A percentile compares a stretch with the other conserved stretches of the same genome.
These are phyloP conservation scores for Patella depressa DNA, from an alignment of 2,888 invertebrate species.

Conservation along the genomic window DNA sequence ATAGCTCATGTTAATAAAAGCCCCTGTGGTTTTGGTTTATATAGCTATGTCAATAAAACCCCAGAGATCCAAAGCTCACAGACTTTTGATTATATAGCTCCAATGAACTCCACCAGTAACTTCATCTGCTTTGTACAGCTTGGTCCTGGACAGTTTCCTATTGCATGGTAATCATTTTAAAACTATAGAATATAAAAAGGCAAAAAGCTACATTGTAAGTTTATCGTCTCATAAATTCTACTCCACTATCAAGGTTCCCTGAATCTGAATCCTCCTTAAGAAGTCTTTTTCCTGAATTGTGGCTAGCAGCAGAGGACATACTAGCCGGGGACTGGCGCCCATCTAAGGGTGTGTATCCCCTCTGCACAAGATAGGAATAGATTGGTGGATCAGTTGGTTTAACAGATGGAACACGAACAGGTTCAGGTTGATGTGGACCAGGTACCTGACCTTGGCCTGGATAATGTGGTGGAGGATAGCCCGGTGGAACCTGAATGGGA, in stretches of 20 bases:
- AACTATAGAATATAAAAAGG: too few relatives aligned
- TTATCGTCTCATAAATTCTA: slow-evolving; percentile 26
- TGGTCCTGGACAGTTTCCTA: too few relatives aligned
- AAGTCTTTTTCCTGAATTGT: slow-evolving; percentile 35
- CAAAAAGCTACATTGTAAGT: not conserved
- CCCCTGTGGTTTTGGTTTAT: too few relatives aligned
- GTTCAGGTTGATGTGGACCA: slow-evolving; percentile 22
- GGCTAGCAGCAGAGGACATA: slow-evolving; percentile 42
- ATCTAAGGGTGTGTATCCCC: slow-evolving; percentile 57
- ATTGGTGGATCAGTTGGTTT: slow-evolving; percentile 53
- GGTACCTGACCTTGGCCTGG: slow-evolving; percentile 24
- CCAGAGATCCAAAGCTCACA: too few relatives aligned
- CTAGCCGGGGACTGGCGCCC: slow-evolving; percentile 41
- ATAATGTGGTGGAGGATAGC: slow-evolving; percentile 20
- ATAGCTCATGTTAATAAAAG: too few relatives aligned
- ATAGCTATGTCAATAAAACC: too few relatives aligned
- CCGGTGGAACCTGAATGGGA: slow-evolving; percentile 23
- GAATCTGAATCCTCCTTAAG: slow-evolving; percentile 12
- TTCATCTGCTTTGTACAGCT: too few relatives aligned
- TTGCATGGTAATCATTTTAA: too few relatives aligned
- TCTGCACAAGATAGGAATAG: slow-evolving; percentile 59
- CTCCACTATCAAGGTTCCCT: slow-evolving; percentile 10
- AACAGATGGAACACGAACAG: slow-evolving; percentile 32
- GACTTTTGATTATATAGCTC: too few relatives aligned
- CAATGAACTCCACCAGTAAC: too few relatives aligned